Conservation (phyloP, 2,113 vertebrate genomes). For the Delphinapterus leucas region DNA sequence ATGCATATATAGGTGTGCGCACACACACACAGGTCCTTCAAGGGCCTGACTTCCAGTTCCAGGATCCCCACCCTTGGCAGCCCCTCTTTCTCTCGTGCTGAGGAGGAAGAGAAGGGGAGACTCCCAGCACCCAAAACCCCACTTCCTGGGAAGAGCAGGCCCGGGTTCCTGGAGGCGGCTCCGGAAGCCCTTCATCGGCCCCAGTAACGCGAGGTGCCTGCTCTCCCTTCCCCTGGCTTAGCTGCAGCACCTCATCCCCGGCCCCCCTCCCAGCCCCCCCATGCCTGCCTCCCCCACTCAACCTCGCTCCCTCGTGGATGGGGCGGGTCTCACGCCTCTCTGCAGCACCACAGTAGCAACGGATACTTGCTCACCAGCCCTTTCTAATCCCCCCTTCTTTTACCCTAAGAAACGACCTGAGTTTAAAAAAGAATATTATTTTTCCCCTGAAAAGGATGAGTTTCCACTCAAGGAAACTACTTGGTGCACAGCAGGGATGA, state of each 20-base stretch:
- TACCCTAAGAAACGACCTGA: neutral
- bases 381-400: neutral
- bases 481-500: neutral
- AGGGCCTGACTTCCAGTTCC: neutral
- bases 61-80: neutral
- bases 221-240: neutral
- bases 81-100: neutral
- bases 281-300: neutral
- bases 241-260: accelerated
- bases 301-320: accelerated
- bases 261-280: neutral
- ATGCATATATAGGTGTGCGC: neutral
- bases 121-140: neutral
- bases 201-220: neutral
- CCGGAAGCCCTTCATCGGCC: neutral
- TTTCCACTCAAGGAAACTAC: neutral
- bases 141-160: neutral
- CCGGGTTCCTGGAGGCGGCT: neutral
- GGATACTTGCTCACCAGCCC: neutral
- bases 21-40: neutral
- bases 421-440: neutral
- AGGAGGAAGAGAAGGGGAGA: neutral
- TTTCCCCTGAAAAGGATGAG: neutral
- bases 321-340: neutral
- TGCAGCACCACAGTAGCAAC: neutral